Percentiles rank a stretch among this genome's conserved stretches.
Evolutionary conservation across 2,113 vertebrate species (phyloP).

Genomic region (Cichladusa arquata): DNA sequence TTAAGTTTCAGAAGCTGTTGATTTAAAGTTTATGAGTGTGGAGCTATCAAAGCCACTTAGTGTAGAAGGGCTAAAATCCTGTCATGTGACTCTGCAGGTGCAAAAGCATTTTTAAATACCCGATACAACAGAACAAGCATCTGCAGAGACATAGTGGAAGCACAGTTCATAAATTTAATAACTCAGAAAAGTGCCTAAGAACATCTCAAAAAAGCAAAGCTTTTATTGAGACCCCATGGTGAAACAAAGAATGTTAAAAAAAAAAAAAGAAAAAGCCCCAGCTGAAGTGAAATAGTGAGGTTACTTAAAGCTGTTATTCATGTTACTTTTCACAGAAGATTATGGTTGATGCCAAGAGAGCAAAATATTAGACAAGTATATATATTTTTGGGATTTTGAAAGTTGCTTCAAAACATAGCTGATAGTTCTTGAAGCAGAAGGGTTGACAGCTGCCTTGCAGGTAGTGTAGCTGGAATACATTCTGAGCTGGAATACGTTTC

Average conservation of each 20-base stretch:
- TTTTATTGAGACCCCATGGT: background rate
- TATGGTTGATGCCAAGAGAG: background rate
- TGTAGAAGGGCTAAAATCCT: constrained; percentile 43
- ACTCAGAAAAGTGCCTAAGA: constrained; percentile 1
- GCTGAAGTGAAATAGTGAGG: background rate
- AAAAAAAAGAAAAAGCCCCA: background rate
- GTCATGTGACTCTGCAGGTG: background rate
- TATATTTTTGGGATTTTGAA: constrained; percentile 4
- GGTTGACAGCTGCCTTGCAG: background rate
- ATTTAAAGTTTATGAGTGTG: constrained; percentile 48
- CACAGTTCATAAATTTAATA: constrained; percentile 1
- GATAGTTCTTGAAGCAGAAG: background rate
- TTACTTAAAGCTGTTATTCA: background rate
- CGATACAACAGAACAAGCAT: background rate
- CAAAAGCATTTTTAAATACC: constrained; percentile 31
- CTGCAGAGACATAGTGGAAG: background rate
- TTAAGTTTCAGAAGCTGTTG: constrained; percentile 49
- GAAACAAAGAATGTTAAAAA: background rate
- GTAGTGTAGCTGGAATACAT: background rate
- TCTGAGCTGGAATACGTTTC: background rate
- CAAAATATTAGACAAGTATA: background rate
- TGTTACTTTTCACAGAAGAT: background rate
- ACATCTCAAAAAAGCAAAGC: constrained; percentile 7
- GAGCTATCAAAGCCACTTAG: constrained; percentile 45
- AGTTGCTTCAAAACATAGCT: constrained; percentile 4